These are phyloP conservation scores for Paraescarpia echinospica DNA, from an alignment of 1,140 invertebrate species.

Conservation along the genomic window DNA sequence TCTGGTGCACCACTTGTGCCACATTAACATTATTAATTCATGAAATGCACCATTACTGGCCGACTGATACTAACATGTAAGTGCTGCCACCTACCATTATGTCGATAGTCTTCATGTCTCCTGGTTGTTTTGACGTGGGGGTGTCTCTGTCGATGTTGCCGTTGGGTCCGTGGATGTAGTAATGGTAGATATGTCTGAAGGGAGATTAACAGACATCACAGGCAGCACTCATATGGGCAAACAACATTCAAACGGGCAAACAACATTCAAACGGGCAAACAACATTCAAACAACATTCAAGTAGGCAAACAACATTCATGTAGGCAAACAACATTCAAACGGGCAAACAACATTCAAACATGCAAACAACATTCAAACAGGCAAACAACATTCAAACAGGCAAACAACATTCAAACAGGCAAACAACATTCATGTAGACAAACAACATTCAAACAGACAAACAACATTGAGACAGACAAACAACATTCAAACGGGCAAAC, in stretches of 20 bases:
- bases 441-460: not conserved
- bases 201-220: not conserved
- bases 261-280: not conserved
- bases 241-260: not conserved
- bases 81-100: slow-evolving; percentile 44
- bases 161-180: slow-evolving; percentile 58
- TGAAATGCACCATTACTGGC: not conserved
- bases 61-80: not conserved
- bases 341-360: too few relatives aligned
- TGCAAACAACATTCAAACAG: not conserved
- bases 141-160: slow-evolving; percentile 45
- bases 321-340: slow-evolving; percentile 2
- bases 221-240: not conserved
- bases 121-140: slow-evolving; percentile 18
- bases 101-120: slow-evolving; percentile 49
- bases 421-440: not conserved
- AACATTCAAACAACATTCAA: not conserved
- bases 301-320: not conserved
- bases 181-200: slow-evolving; percentile 59
- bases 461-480: too few relatives aligned
- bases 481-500: not conserved
- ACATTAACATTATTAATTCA: not conserved
- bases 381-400: slow-evolving; percentile 8
- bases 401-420: too few relatives aligned
- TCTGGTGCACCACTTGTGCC: not conserved